Percentiles rank a stretch among this genome's conserved stretches.
phyloP scores from a whole-genome alignment of 2,113 vertebrate species.

The Limnothrissa miodon region DNA sequence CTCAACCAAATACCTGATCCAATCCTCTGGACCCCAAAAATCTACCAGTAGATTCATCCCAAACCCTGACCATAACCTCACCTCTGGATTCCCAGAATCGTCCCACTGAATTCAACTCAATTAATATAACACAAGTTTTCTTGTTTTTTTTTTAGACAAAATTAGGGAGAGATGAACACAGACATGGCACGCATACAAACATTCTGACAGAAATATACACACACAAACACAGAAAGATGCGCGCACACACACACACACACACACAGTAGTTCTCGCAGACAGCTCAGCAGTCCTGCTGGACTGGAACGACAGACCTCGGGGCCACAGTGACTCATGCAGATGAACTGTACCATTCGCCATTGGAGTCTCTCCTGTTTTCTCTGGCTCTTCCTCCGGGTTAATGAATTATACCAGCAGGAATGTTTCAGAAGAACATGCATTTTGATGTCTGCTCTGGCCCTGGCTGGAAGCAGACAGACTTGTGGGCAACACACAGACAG shows the following conservation, averaged over 20 bases:
- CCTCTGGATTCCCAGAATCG: not conserved
- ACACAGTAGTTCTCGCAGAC: not conserved
- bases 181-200: not conserved
- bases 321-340: not conserved
- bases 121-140: not conserved
- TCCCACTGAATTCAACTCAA: not conserved
- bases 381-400: not conserved
- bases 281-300: not conserved
- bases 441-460: not conserved
- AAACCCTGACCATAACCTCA: not conserved
- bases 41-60: not conserved
- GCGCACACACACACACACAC: not conserved
- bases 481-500: not conserved
- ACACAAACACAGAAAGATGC: not conserved
- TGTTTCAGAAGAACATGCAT: not conserved
- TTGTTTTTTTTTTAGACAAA: too few relatives aligned
- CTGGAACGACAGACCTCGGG: not conserved
- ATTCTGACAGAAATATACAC: not conserved
- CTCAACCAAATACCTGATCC: not conserved
- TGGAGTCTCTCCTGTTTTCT: not conserved
- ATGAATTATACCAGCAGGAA: slow-evolving; percentile 1
- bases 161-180: too few relatives aligned
- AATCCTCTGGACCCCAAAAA: not conserved
- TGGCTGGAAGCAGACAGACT: not conserved
- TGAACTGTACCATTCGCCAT: not conserved